Evolutionary conservation across 2,888 invertebrate species (phyloP).

Genomic region (Aphodius granarius): DNA sequence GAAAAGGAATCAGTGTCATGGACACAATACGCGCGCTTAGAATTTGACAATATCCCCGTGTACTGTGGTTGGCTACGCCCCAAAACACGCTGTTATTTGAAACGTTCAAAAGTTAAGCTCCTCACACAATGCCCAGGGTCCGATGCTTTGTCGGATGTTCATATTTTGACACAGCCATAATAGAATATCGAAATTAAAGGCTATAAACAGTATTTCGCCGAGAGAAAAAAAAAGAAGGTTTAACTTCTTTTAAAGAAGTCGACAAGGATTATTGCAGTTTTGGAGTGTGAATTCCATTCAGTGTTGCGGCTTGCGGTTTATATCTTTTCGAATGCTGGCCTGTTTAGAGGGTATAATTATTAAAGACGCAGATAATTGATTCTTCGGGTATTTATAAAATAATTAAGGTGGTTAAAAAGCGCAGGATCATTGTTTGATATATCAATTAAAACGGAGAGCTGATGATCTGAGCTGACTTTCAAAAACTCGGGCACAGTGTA

Average conservation of each 20-base stretch:
- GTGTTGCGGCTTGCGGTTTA: not conserved
- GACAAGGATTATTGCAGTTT: not conserved
- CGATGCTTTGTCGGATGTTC: not conserved
- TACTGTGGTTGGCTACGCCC: not conserved
- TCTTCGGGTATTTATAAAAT: slow-evolving; percentile 17
- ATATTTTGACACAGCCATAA: not conserved
- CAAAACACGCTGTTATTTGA: not conserved
- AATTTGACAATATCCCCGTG: not conserved
- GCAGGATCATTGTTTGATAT: slow-evolving; percentile 16
- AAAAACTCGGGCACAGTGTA: not conserved
- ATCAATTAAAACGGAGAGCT: slow-evolving; percentile 16
- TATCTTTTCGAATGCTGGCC: not conserved
- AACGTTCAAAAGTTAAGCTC: not conserved
- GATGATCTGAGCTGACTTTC: not conserved
- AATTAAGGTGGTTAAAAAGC: slow-evolving; percentile 10
- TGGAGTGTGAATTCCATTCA: not conserved
- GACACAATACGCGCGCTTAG: not conserved
- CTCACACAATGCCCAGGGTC: not conserved
- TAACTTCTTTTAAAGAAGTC: not conserved
- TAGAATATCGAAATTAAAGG: not conserved
- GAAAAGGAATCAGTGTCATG: not conserved
- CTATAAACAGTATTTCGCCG: not conserved
- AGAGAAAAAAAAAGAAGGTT: not conserved
- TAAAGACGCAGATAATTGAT: slow-evolving; percentile 1
- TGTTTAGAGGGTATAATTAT: not conserved